A percentile compares a stretch with the other conserved stretches of the same genome.
Conservation (phyloP, 1,140 invertebrate genomes). For the Monomorium pharaonis region DNA sequence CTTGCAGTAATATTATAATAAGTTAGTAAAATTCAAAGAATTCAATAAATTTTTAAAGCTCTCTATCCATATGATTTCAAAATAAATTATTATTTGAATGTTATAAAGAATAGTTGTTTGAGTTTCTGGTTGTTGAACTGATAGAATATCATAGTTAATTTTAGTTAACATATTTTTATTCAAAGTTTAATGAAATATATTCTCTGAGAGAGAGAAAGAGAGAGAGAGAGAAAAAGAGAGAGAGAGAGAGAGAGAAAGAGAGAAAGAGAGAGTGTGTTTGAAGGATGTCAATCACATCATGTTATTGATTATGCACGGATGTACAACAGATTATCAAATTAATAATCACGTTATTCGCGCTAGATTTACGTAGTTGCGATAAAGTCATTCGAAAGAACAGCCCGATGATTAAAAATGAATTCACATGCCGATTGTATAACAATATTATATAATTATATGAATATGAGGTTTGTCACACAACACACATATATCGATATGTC, state of each 20-base stretch:
- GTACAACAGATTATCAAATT: neutral
- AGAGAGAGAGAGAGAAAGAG: neutral
- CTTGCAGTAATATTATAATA: neutral
- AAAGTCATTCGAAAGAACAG: conserved; percentile 42
- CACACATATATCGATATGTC: neutral
- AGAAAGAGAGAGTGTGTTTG: neutral
- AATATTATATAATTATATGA: conserved; percentile 48
- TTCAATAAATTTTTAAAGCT: neutral
- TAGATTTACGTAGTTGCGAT: conserved; percentile 43
- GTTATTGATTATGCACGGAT: neutral
- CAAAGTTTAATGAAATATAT: neutral
- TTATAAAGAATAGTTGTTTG: neutral
- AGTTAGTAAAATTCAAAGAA: neutral
- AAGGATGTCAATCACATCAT: neutral
- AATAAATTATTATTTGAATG: neutral
- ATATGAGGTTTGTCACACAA: neutral
- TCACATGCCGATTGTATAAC: conserved; percentile 30
- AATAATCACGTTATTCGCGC: neutral
- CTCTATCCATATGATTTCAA: neutral
- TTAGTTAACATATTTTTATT: neutral
- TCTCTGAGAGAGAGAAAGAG: neutral
- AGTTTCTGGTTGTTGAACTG: neutral
- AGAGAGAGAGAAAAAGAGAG: neutral
- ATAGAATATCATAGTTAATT: neutral
- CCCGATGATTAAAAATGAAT: conserved; percentile 15